Base-by-base conservation (phyloP, 2,797 vertebrate genomes). In the Myotis myotis region DNA sequence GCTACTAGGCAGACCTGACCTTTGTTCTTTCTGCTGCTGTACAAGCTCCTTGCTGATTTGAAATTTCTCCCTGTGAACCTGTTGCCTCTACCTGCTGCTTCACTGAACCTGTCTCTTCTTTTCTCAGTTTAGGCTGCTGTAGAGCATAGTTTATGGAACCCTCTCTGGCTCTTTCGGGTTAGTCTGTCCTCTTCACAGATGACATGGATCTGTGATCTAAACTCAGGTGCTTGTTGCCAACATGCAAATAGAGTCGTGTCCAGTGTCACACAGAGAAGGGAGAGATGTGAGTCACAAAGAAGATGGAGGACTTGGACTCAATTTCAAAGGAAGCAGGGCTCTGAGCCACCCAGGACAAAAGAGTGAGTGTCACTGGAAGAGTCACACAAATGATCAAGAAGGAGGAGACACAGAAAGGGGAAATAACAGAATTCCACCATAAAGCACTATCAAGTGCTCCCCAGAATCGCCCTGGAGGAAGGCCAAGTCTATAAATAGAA, bases 171-270 rank as follows among this genome's bases (percentile, higher is more conserved):
- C 62, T 70, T 60, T 60, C 81, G 41, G 72, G 22, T 80, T 38
- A 36, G 13, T 57, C 66, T 85, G 51, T 92, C 47, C 87, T 82
- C 93, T 92, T 81, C 75, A 44, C 33, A 89, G 89, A 74, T 8
- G 19, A 38, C 49, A 70, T 6, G 47, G 28, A 49, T 10, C 60
- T 62, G 85, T 92, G 94, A 20, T 28, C 68, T 60, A 68, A 83
- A 93, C 60, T 76, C 66, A 33, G 92, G 41, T 53, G 91, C 93
- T 92, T 68, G 93, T 93, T 92, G 95, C 86, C 87, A 87, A 96
- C 75, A 97, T 96, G 97, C 96, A 97, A 97, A 97, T 93, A 23
- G 15, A 76, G 28, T 11, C 47, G 85, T 83, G 51, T 93, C 87
- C 38, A 60, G 44, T 96, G 75, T 97, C 94, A 94, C 6, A 1